Evolutionary conservation across 2,888 invertebrate genomes (phyloP), one percentile per base, ranked within the genome.

Genomic region (Trissoscelio sp.): DNA sequence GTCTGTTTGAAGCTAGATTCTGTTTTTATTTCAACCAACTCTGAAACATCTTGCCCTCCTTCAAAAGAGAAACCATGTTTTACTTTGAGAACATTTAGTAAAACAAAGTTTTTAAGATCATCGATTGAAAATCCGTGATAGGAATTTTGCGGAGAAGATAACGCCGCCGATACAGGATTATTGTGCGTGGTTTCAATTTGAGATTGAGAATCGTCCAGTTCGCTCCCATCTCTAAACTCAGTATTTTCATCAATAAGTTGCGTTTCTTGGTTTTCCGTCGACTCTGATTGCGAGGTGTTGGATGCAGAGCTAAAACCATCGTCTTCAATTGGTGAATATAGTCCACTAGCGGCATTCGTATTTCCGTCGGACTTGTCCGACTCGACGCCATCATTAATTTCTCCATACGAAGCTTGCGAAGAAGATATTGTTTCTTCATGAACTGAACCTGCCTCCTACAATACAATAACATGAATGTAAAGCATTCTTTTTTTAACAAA

Each of bases 71-170:
- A 16, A 46, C 20, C 22, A 48, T 64, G 46, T 48, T 31, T 28
- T 4, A 34, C 11, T 48, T 16, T 46, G n/a, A 57, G 1, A 37
- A 6, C 18, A 37, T 57, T 37, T 2, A 37, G 18, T 18, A 37
- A 37, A 37, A 42, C 24, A 60, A 60, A 60, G 12, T 42, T 60
- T 7, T 20, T n/a, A 1, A 60, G 22, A 6, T 39, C 37, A 4
- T 57, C 20, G 1, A 37, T 11, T 4, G 37, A 57, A 37, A 57
- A 57, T 57, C 57, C 57, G n/a, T n/a, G 18, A 37, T 55, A 55
- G n/a, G 39, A 24, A 46, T 46, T 6, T 46, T 46, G 16, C 9
- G 39, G 5, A 12, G 12, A 14, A 42, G n/a, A n/a, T n/a, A 14
- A 42, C 14, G 7, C 39, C 7, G 5, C 39, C 4, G 39, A 42